phyloP scores from a whole-genome alignment of 2,888 invertebrate genomes.

The Pachliopta kotzebuea region DNA sequence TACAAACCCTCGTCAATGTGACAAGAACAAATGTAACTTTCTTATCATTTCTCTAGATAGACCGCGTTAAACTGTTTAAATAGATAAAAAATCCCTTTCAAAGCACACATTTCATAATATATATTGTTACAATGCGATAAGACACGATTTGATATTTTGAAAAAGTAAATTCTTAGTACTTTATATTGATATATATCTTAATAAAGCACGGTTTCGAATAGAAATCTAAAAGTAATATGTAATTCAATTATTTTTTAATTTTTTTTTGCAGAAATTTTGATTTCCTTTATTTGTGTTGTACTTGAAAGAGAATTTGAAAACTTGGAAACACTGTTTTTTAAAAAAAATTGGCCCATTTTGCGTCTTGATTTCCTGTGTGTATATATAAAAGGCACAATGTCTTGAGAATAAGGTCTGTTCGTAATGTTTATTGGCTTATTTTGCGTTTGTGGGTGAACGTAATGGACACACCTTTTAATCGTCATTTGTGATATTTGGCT shows the following conservation, averaged over 20 bases:
- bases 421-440: background rate
- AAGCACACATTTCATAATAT: slow-evolving; percentile 7
- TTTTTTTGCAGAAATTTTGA: too few relatives aligned
- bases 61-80: slow-evolving; percentile 17
- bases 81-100: slow-evolving; percentile 19
- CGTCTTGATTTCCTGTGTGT: too few relatives aligned
- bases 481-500: slow-evolving; percentile 59
- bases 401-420: too few relatives aligned
- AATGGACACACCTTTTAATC: slow-evolving; percentile 23
- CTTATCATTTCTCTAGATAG: slow-evolving; percentile 19
- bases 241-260: too few relatives aligned
- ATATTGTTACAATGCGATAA: slow-evolving; percentile 12
- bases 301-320: too few relatives aligned
- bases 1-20: slow-evolving; percentile 28
- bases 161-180: background rate
- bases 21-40: slow-evolving; percentile 23
- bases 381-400: too few relatives aligned
- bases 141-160: slow-evolving; percentile 4
- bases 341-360: too few relatives aligned
- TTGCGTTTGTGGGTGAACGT: slow-evolving; percentile 5
- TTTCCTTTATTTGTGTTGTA: too few relatives aligned
- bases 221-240: too few relatives aligned
- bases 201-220: too few relatives aligned
- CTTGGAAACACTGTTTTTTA: too few relatives aligned
- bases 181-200: too few relatives aligned